phyloP scores from a whole-genome alignment of 2,113 vertebrate species.

The Protobothrops mucrosquamatus region DNA sequence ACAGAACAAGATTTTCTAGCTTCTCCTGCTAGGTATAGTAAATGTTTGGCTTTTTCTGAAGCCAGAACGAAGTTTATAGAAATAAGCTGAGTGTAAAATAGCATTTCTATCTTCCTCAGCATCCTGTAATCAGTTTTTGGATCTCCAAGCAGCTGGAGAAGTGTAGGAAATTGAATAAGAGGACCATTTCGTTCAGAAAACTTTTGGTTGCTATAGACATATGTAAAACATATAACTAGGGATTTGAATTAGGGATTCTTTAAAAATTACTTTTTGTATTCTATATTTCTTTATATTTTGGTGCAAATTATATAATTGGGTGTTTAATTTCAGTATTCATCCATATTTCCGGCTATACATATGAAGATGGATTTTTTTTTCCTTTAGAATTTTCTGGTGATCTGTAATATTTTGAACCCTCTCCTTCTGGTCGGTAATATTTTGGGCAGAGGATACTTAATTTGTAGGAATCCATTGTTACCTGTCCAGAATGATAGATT shows the following conservation, averaged over 20 bases:
- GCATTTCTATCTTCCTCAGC: background rate
- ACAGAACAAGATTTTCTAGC: background rate
- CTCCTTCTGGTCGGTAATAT: background rate
- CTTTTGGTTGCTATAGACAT: background rate
- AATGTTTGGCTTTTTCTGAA: background rate
- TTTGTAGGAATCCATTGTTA: background rate
- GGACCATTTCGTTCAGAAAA: background rate
- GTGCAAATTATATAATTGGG: background rate
- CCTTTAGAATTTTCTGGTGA: background rate
- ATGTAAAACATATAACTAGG: background rate
- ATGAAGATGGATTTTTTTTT: background rate
- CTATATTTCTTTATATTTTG: background rate
- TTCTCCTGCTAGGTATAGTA: background rate
- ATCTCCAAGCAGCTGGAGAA: background rate
- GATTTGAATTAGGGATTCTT: background rate
- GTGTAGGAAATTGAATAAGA: background rate
- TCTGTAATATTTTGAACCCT: background rate
- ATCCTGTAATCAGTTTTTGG: background rate
- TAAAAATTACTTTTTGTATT: background rate
- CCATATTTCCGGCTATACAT: background rate
- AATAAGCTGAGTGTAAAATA: background rate
- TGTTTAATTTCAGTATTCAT: background rate
- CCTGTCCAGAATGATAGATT: background rate
- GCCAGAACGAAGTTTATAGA: background rate
- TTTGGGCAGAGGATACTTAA: background rate